phyloP scores from a whole-genome alignment of 92 coral and sea anemone species.

The Palythoa caribaeorum region DNA sequence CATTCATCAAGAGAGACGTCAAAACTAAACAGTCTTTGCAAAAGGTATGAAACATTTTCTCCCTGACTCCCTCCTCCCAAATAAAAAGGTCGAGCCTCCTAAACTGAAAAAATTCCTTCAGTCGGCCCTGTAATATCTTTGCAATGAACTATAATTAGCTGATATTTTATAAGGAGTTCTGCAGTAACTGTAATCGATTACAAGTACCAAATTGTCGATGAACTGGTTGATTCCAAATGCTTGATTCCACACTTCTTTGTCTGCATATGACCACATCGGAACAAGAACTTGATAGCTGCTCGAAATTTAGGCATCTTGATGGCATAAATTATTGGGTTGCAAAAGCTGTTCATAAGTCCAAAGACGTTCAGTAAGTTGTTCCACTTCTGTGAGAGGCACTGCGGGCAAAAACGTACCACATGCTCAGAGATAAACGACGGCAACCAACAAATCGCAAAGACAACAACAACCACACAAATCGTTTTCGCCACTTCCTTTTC shows the following conservation, averaged over 20 bases:
- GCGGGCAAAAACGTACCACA: constrained; percentile 12
- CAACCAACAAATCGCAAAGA: constrained; percentile 30
- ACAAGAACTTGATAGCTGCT: constrained; percentile 25
- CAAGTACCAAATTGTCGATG: constrained; percentile 28
- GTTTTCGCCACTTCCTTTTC: constrained; percentile 46
- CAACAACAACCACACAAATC: constrained; percentile 25
- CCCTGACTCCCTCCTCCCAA: no score
- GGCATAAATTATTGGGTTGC: constrained; percentile 48
- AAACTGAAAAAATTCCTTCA: no score
- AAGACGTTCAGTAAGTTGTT: constrained; percentile 43
- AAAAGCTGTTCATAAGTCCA: constrained; percentile 35
- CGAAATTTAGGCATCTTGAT: constrained; percentile 44
- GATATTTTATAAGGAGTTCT: not conserved
- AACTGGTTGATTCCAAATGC: not conserved
- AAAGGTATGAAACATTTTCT: no score
- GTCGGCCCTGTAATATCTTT: no score
- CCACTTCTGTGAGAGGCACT: constrained; percentile 25
- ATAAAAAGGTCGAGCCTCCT: no score
- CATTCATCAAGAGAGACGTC: no score
- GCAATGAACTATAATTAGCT: no score
- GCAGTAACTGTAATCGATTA: not conserved
- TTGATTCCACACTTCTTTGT: not conserved
- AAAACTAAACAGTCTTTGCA: no score
- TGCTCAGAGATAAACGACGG: constrained; percentile 27
- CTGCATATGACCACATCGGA: not conserved